Percentiles rank a stretch among this genome's conserved stretches.
These are phyloP conservation scores for Mythimna loreyi DNA, from an alignment of 2,888 invertebrate genomes.

Conservation along the genomic window DNA sequence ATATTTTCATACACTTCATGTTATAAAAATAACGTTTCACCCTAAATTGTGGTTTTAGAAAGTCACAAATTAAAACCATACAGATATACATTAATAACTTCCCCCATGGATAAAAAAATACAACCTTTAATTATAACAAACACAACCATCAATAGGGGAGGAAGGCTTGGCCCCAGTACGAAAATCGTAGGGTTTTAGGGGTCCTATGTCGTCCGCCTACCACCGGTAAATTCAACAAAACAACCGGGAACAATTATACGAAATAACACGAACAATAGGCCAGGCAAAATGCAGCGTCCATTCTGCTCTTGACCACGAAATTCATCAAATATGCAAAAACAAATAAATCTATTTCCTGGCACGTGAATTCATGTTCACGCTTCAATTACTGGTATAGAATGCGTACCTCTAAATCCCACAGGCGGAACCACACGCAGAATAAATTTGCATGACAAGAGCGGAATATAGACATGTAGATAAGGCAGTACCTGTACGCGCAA, in stretches of 20 bases:
- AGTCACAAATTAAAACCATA: too few species aligned
- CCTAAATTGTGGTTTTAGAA: too few species aligned
- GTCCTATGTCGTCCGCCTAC: not conserved
- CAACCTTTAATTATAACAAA: not conserved
- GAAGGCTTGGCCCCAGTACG: too few species aligned
- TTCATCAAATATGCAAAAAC: constrained; percentile 33
- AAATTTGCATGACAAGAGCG: constrained; percentile 40
- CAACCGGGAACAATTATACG: not conserved
- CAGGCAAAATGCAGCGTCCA: constrained; percentile 1
- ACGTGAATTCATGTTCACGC: constrained; percentile 35
- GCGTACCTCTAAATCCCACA: constrained; percentile 13
- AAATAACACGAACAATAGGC: not conserved
- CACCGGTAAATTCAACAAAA: not conserved
- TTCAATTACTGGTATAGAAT: constrained; percentile 31
- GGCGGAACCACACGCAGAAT: constrained; percentile 22
- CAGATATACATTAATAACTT: too few species aligned
- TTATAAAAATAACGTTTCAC: too few species aligned
- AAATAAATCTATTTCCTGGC: constrained; percentile 36
- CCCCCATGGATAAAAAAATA: too few species aligned
- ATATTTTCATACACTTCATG: too few species aligned
- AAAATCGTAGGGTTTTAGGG: too few species aligned
- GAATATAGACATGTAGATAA: not conserved
- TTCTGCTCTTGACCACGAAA: constrained; percentile 4
- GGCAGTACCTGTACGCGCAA: not conserved
- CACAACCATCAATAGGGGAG: not conserved